Conservation (phyloP, 1,140 invertebrate genomes). For the Nautilus pompilius region DNA sequence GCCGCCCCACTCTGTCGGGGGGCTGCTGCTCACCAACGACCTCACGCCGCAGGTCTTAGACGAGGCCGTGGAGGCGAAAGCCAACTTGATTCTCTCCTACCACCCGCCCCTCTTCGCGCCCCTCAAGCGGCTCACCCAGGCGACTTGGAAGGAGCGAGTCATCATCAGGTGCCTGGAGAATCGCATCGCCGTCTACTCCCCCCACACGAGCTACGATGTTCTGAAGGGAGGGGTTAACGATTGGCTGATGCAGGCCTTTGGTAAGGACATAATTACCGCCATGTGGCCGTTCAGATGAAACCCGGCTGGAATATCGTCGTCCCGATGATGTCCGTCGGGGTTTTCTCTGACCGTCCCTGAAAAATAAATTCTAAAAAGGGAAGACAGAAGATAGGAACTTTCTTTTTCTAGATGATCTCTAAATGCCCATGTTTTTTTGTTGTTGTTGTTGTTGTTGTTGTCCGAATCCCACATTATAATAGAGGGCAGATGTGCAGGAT, state of each 20-base stretch:
- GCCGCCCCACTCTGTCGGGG: conserved; percentile 51
- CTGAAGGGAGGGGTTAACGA: conserved; percentile 84
- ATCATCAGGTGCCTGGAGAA: conserved; percentile 79
- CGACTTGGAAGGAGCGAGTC: conserved; percentile 76
- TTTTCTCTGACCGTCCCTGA: too few species aligned
- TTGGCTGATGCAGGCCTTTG: conserved; percentile 79
- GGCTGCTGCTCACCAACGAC: conserved; percentile 90
- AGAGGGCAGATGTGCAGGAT: too few species aligned
- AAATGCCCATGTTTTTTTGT: too few species aligned
- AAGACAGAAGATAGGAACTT: too few species aligned
- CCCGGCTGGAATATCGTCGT: too few species aligned
- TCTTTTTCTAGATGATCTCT: too few species aligned
- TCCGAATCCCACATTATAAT: too few species aligned
- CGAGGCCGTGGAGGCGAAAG: conserved; percentile 69
- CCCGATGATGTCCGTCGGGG: too few species aligned
- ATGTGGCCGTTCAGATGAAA: too few species aligned
- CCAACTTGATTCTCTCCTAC: conserved; percentile 86
- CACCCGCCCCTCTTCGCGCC: conserved; percentile 91
- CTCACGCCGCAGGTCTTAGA: conserved; percentile 76
- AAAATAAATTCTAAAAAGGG: too few species aligned
- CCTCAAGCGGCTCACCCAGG: conserved; percentile 71
- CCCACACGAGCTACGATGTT: conserved; percentile 87
- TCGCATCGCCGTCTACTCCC: conserved; percentile 86
- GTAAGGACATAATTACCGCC: too few species aligned
- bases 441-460: too few species aligned